Evolutionary conservation across 2,888 invertebrate genomes (phyloP).

Genomic region (Lithophane ornitopus): DNA sequence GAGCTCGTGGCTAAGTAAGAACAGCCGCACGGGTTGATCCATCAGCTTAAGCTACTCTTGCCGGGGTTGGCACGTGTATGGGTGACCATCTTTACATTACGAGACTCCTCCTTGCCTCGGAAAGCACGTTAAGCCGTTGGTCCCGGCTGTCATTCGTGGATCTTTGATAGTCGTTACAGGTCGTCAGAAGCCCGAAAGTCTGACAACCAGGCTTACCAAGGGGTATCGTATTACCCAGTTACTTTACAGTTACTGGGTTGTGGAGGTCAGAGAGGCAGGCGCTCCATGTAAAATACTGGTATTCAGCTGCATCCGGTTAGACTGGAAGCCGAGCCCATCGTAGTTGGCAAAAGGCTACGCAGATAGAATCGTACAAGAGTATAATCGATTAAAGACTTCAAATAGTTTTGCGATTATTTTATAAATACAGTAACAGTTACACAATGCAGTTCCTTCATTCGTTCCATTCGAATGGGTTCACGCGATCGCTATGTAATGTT

Average conservation of each 20-base stretch:
- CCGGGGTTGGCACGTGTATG: too few relatives aligned
- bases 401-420: conserved; percentile 21
- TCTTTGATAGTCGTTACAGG: neutral
- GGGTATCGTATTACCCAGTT: neutral
- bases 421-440: conserved; percentile 54
- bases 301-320: neutral
- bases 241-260: neutral
- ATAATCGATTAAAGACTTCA: conserved; percentile 19
- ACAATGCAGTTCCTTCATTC: conserved; percentile 55
- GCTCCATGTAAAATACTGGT: neutral
- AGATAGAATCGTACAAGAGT: conserved; percentile 24
- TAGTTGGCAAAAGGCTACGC: neutral
- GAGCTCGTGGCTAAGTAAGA: too few relatives aligned
- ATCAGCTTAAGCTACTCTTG: too few relatives aligned
- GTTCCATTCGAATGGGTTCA: conserved; percentile 53
- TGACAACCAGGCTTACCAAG: neutral
- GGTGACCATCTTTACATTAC: too few relatives aligned
- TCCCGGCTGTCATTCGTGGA: neutral
- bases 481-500: conserved; percentile 58
- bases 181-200: neutral
- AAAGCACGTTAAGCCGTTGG: too few relatives aligned
- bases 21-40: too few relatives aligned
- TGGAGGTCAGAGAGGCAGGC: neutral
- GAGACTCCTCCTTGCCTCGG: too few relatives aligned
- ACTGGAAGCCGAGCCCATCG: neutral